Evolutionary conservation across 2,113 vertebrate species (phyloP).

Genomic region (Hymenochirus boettgeri): DNA sequence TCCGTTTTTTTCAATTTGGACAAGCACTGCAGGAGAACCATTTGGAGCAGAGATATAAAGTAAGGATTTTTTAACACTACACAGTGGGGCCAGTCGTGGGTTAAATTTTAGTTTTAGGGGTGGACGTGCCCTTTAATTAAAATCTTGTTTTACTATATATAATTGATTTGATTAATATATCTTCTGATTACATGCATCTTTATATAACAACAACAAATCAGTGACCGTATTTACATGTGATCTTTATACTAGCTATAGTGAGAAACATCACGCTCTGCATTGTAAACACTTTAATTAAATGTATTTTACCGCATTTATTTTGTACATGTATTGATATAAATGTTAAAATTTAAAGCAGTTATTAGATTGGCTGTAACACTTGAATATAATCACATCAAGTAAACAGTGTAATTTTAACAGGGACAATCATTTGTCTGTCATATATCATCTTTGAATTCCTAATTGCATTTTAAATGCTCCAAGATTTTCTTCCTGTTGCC

Average conservation of each 20-base stretch:
- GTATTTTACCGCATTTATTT: neutral
- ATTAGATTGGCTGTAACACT: neutral
- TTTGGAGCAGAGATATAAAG: no score
- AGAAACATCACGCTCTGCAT: neutral
- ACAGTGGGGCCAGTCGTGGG: no score
- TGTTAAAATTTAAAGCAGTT: neutral
- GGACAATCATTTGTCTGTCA: conserved; percentile 19
- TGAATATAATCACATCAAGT: conserved; percentile 5
- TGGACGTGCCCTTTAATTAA: no score
- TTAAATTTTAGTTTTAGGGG: no score
- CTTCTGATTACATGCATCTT: no score
- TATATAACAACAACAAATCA: no score
- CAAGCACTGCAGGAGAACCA: no score
- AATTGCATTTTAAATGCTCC: conserved; percentile 37
- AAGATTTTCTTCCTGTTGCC: conserved; percentile 33
- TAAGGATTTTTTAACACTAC: no score
- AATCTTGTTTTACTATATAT: no score
- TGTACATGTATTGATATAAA: neutral
- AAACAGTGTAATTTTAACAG: conserved; percentile 8
- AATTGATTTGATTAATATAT: no score
- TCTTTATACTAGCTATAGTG: neutral
- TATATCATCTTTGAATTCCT: conserved; percentile 22
- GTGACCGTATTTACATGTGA: no score
- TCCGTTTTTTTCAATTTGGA: no score
- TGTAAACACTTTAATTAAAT: neutral